These are phyloP conservation scores for Diabrotica virgifera DNA, from an alignment of 1,140 invertebrate species.

Conservation along the genomic window DNA sequence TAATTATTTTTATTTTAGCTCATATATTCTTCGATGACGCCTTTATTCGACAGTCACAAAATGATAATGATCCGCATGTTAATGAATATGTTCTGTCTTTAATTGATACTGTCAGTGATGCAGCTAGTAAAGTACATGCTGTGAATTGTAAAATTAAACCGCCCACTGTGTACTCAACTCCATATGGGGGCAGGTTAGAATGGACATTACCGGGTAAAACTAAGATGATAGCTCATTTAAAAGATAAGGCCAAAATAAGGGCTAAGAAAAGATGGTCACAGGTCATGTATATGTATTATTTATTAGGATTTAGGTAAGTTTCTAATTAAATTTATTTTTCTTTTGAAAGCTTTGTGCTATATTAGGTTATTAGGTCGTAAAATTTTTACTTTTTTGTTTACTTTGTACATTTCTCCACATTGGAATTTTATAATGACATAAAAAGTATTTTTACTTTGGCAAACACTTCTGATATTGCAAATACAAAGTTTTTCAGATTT, in stretches of 20 bases:
- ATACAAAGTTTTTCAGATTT: no score
- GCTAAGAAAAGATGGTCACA: conserved; percentile 81
- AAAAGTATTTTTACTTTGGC: no score
- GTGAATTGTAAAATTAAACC: conserved; percentile 64
- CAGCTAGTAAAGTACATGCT: conserved; percentile 71
- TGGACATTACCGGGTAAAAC: conserved; percentile 86
- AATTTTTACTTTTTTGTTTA: no score
- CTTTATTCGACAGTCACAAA: conserved; percentile 62
- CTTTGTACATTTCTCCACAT: no score
- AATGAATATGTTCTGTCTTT: conserved; percentile 82
- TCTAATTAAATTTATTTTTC: not conserved
- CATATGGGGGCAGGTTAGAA: conserved; percentile 82
- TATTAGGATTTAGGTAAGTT: conserved; percentile 65
- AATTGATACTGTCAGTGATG: conserved; percentile 71
- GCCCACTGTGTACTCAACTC: conserved; percentile 77
- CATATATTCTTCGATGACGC: conserved; percentile 94
- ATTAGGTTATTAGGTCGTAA: no score
- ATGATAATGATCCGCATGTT: conserved; percentile 70
- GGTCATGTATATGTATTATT: conserved; percentile 95
- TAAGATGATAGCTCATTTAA: conserved; percentile 81
- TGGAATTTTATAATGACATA: no score
- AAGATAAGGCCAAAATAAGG: conserved; percentile 85
- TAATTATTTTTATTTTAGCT: conserved; percentile 52
- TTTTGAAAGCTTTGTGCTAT: no score
- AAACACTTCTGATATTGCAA: no score